Evolutionary conservation across 2,888 invertebrate species (phyloP), one percentile per base, ranked within the genome.

Genomic region (Drosophila prolongata): DNA sequence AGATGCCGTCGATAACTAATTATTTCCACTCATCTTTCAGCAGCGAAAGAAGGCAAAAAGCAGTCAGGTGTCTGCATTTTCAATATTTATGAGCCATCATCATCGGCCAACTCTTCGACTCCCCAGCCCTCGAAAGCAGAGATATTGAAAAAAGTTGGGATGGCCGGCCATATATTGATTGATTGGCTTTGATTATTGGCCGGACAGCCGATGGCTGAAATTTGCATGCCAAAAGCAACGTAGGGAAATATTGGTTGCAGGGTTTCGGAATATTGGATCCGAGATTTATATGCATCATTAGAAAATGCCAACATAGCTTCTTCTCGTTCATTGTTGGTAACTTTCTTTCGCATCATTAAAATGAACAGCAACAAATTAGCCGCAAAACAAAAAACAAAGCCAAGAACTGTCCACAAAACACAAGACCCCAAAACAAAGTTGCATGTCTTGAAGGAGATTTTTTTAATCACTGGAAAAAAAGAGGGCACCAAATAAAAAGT

Each of bases 281-380:
- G 11, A 64, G 73, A 73, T 73, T 74, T 61, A 75, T 75, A 69
- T 53, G 76, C 61, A 57, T 84, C 87, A 88, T 84, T 84, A 84
- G 89, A 88, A 83, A 75, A 61, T 74, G 37, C 57, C 69, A 47
- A 11, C 24, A 43, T 50, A 6, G 16, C 60, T 61, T 10, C 46
- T 46, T 14, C 14, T 62, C n/a, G 40, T 19, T 62, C 19, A n/a
- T 30, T 61, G 44, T 3, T 52, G 38, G 54, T 66, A 75, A 83
- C 87, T 85, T 85, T 87, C 85, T 85, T 89, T 89, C 71, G 79
- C 83, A 85, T 89, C 89, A 89, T 85, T 85, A 85, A 89, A 81
- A 75, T 66, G 54, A 73, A 62, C 66, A 68, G 46, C 64, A 62
- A 47, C 69, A 68, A 66, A 66, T 66, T 66, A 49, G 58, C 54